Evolutionary conservation across 2,113 vertebrate species (phyloP).

Genomic region (Heterotilapia buettikoferi): DNA sequence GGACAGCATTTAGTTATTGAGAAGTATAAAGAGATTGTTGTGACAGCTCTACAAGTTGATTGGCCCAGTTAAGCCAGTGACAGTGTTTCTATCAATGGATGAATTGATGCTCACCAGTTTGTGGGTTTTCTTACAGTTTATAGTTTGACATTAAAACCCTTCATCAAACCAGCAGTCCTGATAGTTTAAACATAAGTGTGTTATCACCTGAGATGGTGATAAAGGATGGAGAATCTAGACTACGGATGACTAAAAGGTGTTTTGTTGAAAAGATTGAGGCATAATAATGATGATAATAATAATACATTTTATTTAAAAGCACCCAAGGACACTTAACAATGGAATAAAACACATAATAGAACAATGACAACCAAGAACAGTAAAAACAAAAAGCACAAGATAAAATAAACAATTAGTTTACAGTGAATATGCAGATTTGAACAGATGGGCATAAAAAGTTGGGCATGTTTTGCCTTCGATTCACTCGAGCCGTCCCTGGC

Average conservation of each 20-base stretch:
- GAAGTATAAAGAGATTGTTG: not conserved
- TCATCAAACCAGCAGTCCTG: not conserved
- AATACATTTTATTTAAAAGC: not conserved
- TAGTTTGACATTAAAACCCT: not conserved
- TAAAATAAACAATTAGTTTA: not conserved
- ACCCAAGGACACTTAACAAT: not conserved
- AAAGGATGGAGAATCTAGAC: not conserved
- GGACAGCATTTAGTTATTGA: not conserved
- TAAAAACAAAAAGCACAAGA: not conserved
- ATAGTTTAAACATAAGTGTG: not conserved
- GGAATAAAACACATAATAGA: not conserved
- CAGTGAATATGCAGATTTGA: not conserved
- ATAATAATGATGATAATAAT: not conserved
- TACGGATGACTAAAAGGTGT: not conserved
- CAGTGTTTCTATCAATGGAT: not conserved
- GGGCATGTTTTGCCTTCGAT: fast-evolving
- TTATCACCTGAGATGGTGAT: not conserved
- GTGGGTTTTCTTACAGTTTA: not conserved
- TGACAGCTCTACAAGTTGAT: not conserved
- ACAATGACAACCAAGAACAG: not conserved
- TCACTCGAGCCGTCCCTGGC: not conserved
- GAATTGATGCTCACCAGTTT: not conserved
- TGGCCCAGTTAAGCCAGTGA: not conserved
- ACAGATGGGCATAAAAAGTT: not conserved
- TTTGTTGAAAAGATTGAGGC: not conserved